phyloP scores from a whole-genome alignment of 37 sponge, comb jelly and placozoan genomes.

The Hormiphora californensis region DNA sequence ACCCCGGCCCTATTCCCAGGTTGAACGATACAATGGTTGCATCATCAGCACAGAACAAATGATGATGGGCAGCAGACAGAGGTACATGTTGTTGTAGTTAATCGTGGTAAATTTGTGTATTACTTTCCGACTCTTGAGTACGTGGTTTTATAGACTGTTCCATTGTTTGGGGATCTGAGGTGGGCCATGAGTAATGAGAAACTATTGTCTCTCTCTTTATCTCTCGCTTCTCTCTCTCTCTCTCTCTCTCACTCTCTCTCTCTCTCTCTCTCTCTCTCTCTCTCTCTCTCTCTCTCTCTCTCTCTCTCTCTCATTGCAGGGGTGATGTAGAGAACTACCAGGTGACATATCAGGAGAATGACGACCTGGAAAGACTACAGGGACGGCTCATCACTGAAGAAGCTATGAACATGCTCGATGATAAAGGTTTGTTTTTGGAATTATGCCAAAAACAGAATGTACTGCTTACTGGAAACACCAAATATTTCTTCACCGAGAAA shows the following conservation, averaged over 20 bases:
- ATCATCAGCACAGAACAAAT: slow-evolving; percentile 40
- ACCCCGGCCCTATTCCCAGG: neutral
- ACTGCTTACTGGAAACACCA: too few relatives aligned
- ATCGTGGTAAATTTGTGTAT: too few relatives aligned
- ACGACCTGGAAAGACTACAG: slow-evolving; percentile 48
- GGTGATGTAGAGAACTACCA: slow-evolving; percentile 44
- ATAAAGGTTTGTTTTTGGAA: neutral
- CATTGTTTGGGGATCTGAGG: too few relatives aligned
- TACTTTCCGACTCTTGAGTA: too few relatives aligned
- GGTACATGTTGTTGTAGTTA: too few relatives aligned
- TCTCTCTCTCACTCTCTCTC: neutral
- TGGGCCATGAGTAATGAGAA: too few relatives aligned
- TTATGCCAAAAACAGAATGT: too few relatives aligned
- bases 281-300: neutral
- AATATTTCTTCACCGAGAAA: too few relatives aligned
- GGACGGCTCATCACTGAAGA: slow-evolving; percentile 49
- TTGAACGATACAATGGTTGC: slow-evolving; percentile 42
- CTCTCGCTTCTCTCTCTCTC: neutral
- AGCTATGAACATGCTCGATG: slow-evolving; percentile 53
- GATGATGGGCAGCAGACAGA: slow-evolving; percentile 28
- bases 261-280: neutral
- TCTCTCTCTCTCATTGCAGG: neutral
- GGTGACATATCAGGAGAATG: slow-evolving; percentile 18
- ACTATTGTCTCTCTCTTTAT: too few relatives aligned
- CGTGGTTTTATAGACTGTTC: too few relatives aligned